These are phyloP conservation scores for Sebastes nivosus DNA, from an alignment of 2,797 vertebrate genomes.

Conservation along the genomic window DNA sequence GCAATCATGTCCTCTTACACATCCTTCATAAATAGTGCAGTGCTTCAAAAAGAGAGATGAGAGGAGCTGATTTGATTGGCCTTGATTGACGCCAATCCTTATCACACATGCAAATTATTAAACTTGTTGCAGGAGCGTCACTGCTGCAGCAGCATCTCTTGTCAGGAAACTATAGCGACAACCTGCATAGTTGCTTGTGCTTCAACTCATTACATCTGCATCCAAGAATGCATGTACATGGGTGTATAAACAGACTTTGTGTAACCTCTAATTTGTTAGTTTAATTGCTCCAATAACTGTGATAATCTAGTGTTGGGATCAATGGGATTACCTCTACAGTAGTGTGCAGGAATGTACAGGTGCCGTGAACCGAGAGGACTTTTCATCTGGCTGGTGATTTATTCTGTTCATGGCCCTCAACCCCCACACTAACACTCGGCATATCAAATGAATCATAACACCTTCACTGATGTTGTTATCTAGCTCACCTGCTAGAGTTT, in stretches of 20 bases:
- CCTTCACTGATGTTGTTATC: conserved; percentile 55
- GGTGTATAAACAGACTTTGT: not conserved
- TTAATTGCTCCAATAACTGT: not conserved
- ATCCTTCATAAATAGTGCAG: not conserved
- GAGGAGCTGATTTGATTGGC: not conserved
- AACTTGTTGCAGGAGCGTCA: not conserved
- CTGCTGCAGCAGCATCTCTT: not conserved
- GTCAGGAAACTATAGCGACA: not conserved
- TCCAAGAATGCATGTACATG: not conserved
- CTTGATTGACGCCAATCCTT: conserved; percentile 3
- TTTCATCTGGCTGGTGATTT: conserved; percentile 35
- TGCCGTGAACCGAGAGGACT: conserved; percentile 15
- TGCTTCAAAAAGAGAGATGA: not conserved
- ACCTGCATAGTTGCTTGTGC: not conserved
- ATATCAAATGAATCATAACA: conserved; percentile 64
- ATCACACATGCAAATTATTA: conserved; percentile 12
- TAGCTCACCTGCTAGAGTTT: conserved; percentile 55
- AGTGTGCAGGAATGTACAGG: not conserved
- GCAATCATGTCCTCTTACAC: not conserved
- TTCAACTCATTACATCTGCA: not conserved
- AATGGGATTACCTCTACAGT: not conserved
- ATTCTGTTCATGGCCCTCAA: conserved; percentile 34
- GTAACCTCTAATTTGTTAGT: not conserved
- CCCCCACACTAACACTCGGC: conserved; percentile 38
- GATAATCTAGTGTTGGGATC: not conserved